Evolutionary conservation across 2,888 invertebrate species (phyloP), one percentile per base, ranked within the genome.

Genomic region (Aphidius colemani): DNA sequence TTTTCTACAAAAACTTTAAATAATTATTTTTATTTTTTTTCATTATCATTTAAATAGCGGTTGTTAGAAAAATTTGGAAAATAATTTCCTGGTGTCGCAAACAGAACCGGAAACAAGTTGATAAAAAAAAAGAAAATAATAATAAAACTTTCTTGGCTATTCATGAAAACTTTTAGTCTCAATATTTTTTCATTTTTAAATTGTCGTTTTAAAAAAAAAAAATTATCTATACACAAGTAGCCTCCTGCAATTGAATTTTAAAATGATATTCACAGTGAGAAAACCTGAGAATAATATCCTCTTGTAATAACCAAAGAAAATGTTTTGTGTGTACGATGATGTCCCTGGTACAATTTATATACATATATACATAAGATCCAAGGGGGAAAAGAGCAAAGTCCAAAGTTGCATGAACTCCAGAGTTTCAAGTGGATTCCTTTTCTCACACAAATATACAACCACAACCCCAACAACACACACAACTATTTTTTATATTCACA

Each of bases 71-170:
- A 64, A 66, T 67, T 67, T 71, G 69, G 72, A 72, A 78, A 75
- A 78, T 78, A 79, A 78, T 79, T 79, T 79, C 78, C 77, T 75
- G 79, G 73, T 75, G 77, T 79, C 77, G 71, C 71, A 68, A 65
- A 70, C 76, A 77, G 77, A 72, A 66, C 70, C 66, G 67, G 67
- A 69, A 30, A 30, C 30, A 30, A 69, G 66, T 55, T 57, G 65
- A 66, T 64, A 65, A 66, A 59, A 65, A 69, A 68, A 64, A 65
- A 65, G 64, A 59, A 64, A 69, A 68, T 64, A 61, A 64, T 59
- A 67, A 59, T 78, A 75, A 77, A 78, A 79, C 78, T 79, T 79
- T 79, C 78, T 76, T 75, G 76, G 76, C 72, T 71, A 73, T 46
- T 45, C 45, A 39, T 11, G 57, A 10, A 57, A 57, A 57, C n/a